These are phyloP conservation scores for Enoplosus armatus DNA, from an alignment of 2,797 vertebrate species.

Conservation along the genomic window DNA sequence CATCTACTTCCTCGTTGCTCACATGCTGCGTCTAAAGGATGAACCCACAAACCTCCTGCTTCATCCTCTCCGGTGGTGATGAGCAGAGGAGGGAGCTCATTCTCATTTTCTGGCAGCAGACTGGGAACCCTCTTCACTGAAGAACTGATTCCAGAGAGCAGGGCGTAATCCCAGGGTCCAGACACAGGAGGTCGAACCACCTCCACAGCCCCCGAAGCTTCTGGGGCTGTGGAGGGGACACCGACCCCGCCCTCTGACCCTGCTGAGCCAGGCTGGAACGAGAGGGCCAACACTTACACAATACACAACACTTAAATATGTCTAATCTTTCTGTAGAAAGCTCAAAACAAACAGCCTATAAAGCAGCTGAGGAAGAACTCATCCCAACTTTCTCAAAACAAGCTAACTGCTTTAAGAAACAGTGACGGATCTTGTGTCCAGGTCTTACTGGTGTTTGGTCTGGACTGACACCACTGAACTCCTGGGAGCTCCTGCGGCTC, in stretches of 20 bases:
- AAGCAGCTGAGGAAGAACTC: background rate
- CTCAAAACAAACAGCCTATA: background rate
- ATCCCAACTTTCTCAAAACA: background rate
- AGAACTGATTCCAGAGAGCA: constrained; percentile 87
- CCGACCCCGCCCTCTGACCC: constrained; percentile 44
- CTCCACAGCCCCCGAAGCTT: constrained; percentile 39
- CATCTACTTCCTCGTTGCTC: no score
- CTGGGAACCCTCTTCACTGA: constrained; percentile 82
- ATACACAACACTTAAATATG: background rate
- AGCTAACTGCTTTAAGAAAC: background rate
- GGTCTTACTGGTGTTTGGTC: constrained; percentile 75
- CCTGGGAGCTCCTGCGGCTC: constrained; percentile 85
- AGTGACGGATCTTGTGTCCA: accelerated
- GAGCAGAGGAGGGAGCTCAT: constrained; percentile 91
- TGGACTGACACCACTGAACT: constrained; percentile 76
- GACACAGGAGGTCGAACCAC: constrained; percentile 59
- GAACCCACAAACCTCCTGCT: no score
- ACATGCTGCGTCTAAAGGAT: no score
- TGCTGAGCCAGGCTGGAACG: constrained; percentile 66
- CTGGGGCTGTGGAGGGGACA: constrained; percentile 21
- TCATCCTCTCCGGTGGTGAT: constrained; percentile 84
- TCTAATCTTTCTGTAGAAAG: background rate
- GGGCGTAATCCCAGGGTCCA: constrained; percentile 85
- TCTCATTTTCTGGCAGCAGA: constrained; percentile 89
- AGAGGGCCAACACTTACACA: no score